Conservation (phyloP, 2,113 vertebrate species). For the Leucopsar rothschildi region DNA sequence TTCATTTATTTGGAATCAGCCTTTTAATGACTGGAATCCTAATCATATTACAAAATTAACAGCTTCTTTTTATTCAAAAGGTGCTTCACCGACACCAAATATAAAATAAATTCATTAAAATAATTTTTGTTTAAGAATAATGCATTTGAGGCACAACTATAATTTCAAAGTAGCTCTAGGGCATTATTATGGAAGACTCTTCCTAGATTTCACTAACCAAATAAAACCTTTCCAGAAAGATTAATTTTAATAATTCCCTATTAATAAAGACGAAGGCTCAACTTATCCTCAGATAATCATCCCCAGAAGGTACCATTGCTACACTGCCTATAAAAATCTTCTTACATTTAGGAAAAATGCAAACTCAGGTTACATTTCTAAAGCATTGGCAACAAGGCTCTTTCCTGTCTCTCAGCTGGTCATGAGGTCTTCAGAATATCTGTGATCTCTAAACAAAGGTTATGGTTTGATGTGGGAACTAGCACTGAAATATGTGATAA, state of each 20-base stretch:
- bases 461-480: background rate
- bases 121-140: background rate
- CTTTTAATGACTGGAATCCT: background rate
- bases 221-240: background rate
- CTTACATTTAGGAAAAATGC: background rate
- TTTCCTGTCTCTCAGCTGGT: background rate
- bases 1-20: background rate
- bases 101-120: background rate
- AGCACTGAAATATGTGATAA: background rate
- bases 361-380: background rate
- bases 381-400: background rate
- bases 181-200: background rate
- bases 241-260: background rate
- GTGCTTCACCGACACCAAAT: background rate
- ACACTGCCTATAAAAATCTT: background rate
- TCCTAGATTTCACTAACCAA: background rate
- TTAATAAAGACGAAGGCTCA: background rate
- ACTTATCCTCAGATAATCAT: background rate
- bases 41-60: background rate
- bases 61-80: background rate
- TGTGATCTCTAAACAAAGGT: background rate
- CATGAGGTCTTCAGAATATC: background rate
- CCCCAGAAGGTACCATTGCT: background rate
- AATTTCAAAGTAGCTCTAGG: background rate
- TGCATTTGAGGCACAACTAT: background rate